Base-by-base conservation (phyloP, 2,797 vertebrate genomes). In the Semaprochilodus insignis region DNA sequence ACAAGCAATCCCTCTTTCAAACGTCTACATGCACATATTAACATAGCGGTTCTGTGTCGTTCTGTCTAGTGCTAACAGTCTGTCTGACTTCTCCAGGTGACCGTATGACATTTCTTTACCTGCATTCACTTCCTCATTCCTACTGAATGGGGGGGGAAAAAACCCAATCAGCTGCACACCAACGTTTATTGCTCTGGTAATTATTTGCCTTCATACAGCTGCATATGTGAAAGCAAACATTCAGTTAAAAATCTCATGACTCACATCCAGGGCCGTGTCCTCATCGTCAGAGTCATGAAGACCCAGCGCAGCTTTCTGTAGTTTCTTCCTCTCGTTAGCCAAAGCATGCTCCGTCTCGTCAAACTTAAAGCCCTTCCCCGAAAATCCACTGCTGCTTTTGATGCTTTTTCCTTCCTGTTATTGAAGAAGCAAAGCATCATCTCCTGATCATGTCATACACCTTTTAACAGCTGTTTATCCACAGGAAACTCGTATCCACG, bases 291-390 rank as follows among this genome's bases (percentile, higher is more conserved):
- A 99, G 91, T 99, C 98, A 52, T 99, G 98, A 78, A 99, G 92
- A 31, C 98, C 98, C 16, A 99, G 95, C 63, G 98, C 98, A 14
- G 97, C 97, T 91, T 99, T 99, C 87, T 99, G 98, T 71, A 99
- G 91, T 88, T 99, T 99, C 93, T 99, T 99, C 13, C 98, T 95
- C 91, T 99, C 98, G 0, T 99, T 99, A 80, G 98, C 98, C 93
- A 99, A 91, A 3, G 96, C 97, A 19, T 99, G 98, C 82, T 99
- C 98, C 0, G 97, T 99, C 93, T 99, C 98, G 84, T 99, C 98
- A 66, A 99, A 99, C 91, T 99, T 99, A 88, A 99, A 99, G 75
- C 98, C 98, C 93, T 99, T 99, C 63, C 98, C 98, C 55, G 98
- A 99, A 91, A 99, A 99, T 3, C 97, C 98, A 19, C 98, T 99